A percentile compares a stretch with the other conserved stretches of the same genome.
phyloP scores from a whole-genome alignment of 2,888 invertebrate genomes.

The Nymphalis polychloros region DNA sequence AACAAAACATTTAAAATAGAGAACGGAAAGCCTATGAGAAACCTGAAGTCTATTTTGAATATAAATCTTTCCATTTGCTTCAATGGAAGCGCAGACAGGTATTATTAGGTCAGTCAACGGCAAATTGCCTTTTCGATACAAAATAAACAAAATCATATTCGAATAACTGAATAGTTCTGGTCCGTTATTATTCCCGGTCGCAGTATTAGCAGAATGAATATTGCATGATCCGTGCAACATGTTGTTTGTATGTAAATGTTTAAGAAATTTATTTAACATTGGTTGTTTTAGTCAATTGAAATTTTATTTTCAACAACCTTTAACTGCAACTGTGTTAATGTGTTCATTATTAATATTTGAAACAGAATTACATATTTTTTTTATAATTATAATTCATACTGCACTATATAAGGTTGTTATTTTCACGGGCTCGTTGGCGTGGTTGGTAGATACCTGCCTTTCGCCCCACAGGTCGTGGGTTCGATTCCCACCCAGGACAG shows the following conservation, averaged over 20 bases:
- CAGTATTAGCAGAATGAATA: conserved; percentile 5
- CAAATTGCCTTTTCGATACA: conserved; percentile 13
- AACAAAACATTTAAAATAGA: too few relatives aligned
- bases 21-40: neutral
- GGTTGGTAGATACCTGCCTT: too few relatives aligned
- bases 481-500: too few relatives aligned
- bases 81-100: conserved; percentile 6
- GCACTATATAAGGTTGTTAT: too few relatives aligned
- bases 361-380: too few relatives aligned
- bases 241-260: conserved; percentile 12
- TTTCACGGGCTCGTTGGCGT: too few relatives aligned
- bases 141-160: conserved; percentile 18
- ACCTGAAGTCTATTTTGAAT: neutral
- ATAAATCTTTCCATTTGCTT: conserved; percentile 4
- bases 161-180: conserved; percentile 14
- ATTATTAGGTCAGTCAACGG: conserved; percentile 4
- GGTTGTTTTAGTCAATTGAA: too few relatives aligned
- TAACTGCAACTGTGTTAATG: too few relatives aligned
- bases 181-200: neutral
- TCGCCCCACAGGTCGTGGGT: too few relatives aligned
- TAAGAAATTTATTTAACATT: neutral
- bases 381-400: too few relatives aligned
- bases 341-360: too few relatives aligned
- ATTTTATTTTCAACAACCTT: too few relatives aligned
- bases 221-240: conserved; percentile 4